Conservation (phyloP, 1,140 invertebrate species). For the Teleogryllus occipitalis region DNA sequence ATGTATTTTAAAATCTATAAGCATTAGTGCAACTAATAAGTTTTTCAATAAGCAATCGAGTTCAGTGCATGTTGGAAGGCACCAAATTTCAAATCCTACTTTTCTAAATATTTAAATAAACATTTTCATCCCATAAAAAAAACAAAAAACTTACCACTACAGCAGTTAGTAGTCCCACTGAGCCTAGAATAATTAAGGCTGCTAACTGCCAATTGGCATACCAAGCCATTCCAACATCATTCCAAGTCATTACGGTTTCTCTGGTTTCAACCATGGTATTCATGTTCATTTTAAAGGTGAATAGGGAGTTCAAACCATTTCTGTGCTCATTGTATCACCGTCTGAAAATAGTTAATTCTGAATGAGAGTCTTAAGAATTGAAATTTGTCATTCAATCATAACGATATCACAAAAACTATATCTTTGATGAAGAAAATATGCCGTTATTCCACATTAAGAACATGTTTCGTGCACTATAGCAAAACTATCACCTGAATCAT, state of each 20-base stretch:
- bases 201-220: not conserved
- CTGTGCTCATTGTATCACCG: not conserved
- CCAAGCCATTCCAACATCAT: no score
- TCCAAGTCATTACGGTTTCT: no score
- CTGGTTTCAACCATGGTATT: no score
- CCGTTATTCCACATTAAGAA: no score
- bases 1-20: no score
- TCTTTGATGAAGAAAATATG: no score
- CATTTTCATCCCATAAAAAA: not conserved
- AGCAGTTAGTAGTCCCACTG: not conserved
- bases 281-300: not conserved
- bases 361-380: not conserved
- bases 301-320: not conserved
- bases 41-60: not conserved
- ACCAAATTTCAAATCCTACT: not conserved
- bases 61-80: not conserved
- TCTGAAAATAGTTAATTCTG: no score
- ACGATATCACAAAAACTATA: not conserved
- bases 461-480: no score
- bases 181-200: not conserved
- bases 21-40: no score
- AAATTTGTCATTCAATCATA: not conserved
- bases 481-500: no score
- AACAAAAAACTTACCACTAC: not conserved
- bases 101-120: not conserved